These are phyloP conservation scores for Lasioglossum marginatum DNA, from an alignment of 2,888 invertebrate species.

Conservation along the genomic window DNA sequence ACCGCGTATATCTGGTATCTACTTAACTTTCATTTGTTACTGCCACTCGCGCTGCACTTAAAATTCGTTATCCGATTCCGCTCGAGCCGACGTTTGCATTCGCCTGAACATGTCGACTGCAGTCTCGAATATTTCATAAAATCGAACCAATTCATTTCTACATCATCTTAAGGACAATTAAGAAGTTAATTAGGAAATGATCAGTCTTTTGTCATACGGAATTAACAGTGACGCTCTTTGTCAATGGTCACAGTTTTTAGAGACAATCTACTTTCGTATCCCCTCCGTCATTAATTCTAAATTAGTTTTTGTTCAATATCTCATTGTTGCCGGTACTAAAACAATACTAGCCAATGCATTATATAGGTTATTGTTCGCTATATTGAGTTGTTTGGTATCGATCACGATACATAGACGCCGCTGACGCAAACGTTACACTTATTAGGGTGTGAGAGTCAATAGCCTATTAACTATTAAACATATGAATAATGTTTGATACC, in stretches of 20 bases:
- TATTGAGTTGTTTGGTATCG: not conserved
- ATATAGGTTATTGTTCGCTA: not conserved
- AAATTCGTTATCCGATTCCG: not conserved
- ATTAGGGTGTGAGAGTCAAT: not conserved
- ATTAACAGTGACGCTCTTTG: not conserved
- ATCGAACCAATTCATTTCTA: not conserved
- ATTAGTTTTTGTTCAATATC: not conserved
- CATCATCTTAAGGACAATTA: not conserved
- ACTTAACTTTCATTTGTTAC: conserved; percentile 1
- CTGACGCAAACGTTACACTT: not conserved
- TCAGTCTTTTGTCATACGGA: not conserved
- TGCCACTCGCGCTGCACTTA: not conserved
- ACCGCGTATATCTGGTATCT: not conserved
- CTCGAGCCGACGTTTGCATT: not conserved
- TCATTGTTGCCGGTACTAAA: conserved; percentile 12
- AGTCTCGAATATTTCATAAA: not conserved
- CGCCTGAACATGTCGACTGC: not conserved
- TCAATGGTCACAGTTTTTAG: not conserved
- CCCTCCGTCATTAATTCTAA: not conserved
- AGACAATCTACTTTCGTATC: not conserved
- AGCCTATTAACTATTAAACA: not conserved
- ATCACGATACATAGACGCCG: not conserved
- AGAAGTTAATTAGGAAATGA: not conserved
- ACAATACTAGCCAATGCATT: not conserved
- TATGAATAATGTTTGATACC: not conserved